phyloP scores from a whole-genome alignment of 2,797 vertebrate species.

The Ispidina picta region DNA sequence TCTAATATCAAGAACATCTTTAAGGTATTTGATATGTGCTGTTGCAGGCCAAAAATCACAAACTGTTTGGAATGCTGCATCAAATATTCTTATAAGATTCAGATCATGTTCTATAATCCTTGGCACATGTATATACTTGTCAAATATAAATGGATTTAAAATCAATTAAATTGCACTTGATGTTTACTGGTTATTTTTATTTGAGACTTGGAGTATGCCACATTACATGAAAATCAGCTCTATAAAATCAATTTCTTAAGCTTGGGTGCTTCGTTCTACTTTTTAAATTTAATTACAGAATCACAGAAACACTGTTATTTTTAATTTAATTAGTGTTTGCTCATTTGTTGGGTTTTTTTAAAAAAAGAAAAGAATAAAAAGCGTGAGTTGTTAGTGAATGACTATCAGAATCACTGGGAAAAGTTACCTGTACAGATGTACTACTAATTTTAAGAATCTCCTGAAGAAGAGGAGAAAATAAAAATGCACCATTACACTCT shows the following conservation, averaged over 20 bases:
- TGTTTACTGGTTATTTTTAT: slow-evolving; percentile 62
- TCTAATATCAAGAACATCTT: background rate
- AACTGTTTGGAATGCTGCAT: background rate
- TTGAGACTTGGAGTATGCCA: slow-evolving; percentile 21
- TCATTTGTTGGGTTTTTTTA: background rate
- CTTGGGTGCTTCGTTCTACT: background rate
- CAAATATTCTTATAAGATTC: slow-evolving; percentile 21
- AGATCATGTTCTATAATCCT: slow-evolving; percentile 6
- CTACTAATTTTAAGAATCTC: background rate
- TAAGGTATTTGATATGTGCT: background rate
- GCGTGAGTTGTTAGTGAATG: background rate
- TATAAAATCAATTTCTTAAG: slow-evolving; percentile 45
- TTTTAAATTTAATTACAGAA: background rate
- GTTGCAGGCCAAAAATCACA: background rate
- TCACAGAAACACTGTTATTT: too few relatives aligned
- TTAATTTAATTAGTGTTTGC: too few relatives aligned
- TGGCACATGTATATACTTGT: background rate
- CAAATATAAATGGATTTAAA: slow-evolving; percentile 58
- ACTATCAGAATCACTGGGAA: background rate
- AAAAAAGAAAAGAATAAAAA: background rate
- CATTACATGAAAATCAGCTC: slow-evolving; percentile 6
- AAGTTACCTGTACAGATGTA: background rate
- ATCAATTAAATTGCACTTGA: slow-evolving; percentile 61
- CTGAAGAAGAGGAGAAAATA: background rate
- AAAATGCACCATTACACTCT: background rate